Conservation (phyloP, 2,888 invertebrate genomes). For the Tinea semifulvella region DNA sequence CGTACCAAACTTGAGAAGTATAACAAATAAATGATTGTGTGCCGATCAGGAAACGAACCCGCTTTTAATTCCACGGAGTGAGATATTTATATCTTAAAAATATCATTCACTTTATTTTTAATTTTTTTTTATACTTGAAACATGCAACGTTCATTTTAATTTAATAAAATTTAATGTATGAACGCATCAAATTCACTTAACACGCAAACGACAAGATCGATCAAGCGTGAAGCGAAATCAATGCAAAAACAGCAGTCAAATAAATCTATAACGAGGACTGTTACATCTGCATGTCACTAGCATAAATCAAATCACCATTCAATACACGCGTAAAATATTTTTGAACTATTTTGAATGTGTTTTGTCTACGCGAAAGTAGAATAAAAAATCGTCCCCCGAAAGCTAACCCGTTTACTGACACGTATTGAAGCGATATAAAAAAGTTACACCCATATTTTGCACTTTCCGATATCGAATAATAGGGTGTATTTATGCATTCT, state of each 20-base stretch:
- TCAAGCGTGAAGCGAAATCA: constrained; percentile 55
- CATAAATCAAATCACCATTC: constrained; percentile 66
- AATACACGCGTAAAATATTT: constrained; percentile 64
- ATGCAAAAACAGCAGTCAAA: constrained; percentile 61
- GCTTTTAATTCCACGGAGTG: neutral
- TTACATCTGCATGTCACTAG: constrained; percentile 62
- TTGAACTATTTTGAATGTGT: constrained; percentile 62
- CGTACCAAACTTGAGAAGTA: no score
- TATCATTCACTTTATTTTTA: neutral
- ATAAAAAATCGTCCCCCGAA: constrained; percentile 45
- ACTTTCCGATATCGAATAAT: constrained; percentile 63
- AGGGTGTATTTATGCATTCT: constrained; percentile 66
- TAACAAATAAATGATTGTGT: no score
- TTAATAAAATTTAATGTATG: neutral
- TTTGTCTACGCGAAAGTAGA: constrained; percentile 30
- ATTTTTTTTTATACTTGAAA: neutral
- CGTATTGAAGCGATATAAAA: constrained; percentile 56
- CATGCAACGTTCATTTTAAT: neutral
- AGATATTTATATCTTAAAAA: neutral
- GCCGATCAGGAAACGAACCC: no score
- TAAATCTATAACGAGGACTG: constrained; percentile 35
- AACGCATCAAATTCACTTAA: constrained; percentile 10
- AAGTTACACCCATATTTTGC: constrained; percentile 67
- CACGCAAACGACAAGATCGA: constrained; percentile 32
- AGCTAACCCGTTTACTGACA: constrained; percentile 61